Percentiles rank a stretch among this genome's conserved stretches.
Conservation (phyloP, 2,888 invertebrate species). For the Gastrophysa polygoni region DNA sequence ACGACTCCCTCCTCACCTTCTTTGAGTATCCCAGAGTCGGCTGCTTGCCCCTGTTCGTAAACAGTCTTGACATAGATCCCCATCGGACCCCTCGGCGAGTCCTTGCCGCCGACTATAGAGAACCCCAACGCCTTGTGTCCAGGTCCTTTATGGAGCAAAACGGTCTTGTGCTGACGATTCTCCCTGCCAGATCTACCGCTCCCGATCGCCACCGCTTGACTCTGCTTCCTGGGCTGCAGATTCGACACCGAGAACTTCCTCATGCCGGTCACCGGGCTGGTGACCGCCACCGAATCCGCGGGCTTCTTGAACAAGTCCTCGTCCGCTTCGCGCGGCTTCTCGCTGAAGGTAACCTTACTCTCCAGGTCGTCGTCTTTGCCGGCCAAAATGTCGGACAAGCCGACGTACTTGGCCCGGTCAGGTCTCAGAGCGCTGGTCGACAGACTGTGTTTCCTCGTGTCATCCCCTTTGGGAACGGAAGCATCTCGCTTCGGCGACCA, state of each 20-base stretch:
- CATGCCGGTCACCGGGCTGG: slow-evolving; percentile 53
- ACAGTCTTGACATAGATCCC: slow-evolving; percentile 89
- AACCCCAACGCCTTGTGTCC: slow-evolving; percentile 87
- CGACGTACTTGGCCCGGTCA: slow-evolving; percentile 31
- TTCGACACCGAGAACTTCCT: slow-evolving; percentile 56
- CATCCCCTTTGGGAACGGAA: neutral
- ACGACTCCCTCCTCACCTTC: slow-evolving; percentile 73
- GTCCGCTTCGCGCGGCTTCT: slow-evolving; percentile 27
- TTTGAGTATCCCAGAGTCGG: slow-evolving; percentile 76
- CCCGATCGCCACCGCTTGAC: neutral
- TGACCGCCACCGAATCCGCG: slow-evolving; percentile 1
- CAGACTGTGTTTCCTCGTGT: slow-evolving; percentile 21
- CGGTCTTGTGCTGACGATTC: slow-evolving; percentile 50
- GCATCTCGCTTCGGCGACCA: neutral
- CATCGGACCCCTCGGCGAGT: slow-evolving; percentile 84
- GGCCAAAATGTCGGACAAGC: slow-evolving; percentile 38
- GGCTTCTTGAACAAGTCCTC: slow-evolving; percentile 38
- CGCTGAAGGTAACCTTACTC: slow-evolving; percentile 44
- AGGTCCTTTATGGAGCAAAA: slow-evolving; percentile 78
- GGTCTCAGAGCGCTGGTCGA: slow-evolving; percentile 19
- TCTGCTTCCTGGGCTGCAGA: slow-evolving; percentile 14
- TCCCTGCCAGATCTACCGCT: slow-evolving; percentile 11
- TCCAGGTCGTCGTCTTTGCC: slow-evolving; percentile 35
- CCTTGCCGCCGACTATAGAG: slow-evolving; percentile 87
- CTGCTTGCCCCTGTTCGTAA: slow-evolving; percentile 84